Evolutionary conservation across 2,797 vertebrate species (phyloP).

Genomic region (Moxostoma hubbsi): DNA sequence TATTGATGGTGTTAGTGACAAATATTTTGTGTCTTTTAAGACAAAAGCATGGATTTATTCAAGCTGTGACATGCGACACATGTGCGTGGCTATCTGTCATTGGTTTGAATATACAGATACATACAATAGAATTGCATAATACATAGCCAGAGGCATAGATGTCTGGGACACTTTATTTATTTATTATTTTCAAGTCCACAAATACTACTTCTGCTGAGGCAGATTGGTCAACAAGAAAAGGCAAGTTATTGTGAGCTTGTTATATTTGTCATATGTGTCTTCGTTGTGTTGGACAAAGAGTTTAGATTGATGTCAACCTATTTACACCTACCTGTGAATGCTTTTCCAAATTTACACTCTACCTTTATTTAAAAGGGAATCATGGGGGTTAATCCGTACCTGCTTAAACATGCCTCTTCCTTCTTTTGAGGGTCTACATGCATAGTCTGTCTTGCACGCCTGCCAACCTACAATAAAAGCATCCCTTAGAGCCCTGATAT

Average conservation of each 20-base stretch:
- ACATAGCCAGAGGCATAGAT: background rate
- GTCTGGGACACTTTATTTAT: background rate
- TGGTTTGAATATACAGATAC: background rate
- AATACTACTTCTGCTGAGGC: background rate
- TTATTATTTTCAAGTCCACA: background rate
- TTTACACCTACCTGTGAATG: conserved; percentile 50
- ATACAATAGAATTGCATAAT: background rate
- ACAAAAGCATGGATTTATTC: conserved; percentile 2
- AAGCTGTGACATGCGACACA: conserved; percentile 6
- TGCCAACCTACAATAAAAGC: conserved; percentile 66
- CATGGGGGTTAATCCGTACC: conserved; percentile 41
- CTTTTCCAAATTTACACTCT: conserved; percentile 23
- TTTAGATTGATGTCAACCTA: conserved; percentile 53
- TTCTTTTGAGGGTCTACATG: conserved; percentile 58
- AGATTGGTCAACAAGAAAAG: background rate
- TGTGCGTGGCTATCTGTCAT: background rate
- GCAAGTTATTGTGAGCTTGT: conserved; percentile 14
- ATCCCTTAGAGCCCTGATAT: conserved; percentile 47
- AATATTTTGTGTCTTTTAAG: conserved; percentile 35
- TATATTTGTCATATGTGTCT: conserved; percentile 10
- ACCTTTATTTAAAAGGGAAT: conserved; percentile 29
- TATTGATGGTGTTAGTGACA: conserved; percentile 42
- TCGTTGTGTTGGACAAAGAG: conserved; percentile 7
- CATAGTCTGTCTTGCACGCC: conserved; percentile 70
- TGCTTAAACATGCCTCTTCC: conserved; percentile 66